These are phyloP conservation scores for Epizoanthus scotinus DNA, from an alignment of 92 coral and sea anemone genomes.

Conservation along the genomic window DNA sequence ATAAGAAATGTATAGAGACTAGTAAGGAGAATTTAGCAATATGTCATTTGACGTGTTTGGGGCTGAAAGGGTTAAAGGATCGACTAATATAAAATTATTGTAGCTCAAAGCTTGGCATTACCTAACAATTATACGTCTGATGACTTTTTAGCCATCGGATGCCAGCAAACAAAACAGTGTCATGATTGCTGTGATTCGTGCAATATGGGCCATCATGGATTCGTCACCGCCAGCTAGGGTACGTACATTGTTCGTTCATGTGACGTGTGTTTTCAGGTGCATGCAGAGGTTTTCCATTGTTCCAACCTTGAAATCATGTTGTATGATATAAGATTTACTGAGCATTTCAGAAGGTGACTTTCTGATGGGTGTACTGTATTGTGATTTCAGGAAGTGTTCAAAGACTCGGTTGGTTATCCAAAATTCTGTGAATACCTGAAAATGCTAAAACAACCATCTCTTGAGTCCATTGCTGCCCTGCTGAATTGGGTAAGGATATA, in stretches of 20 bases:
- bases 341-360: not conserved
- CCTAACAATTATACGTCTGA: not conserved
- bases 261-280: not conserved
- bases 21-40: too few relatives aligned
- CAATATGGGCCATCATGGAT: conserved; percentile 68
- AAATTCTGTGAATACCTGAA: conserved; percentile 58
- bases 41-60: too few relatives aligned
- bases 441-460: conserved; percentile 62
- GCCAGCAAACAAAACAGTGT: conserved; percentile 59
- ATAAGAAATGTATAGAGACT: too few relatives aligned
- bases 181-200: conserved; percentile 66
- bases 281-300: too few relatives aligned
- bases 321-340: not conserved
- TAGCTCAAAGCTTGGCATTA: not conserved
- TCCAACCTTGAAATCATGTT: not conserved
- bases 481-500: conserved; percentile 80
- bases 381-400: conserved; percentile 79
- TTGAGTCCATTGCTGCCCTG: conserved; percentile 63
- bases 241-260: not conserved
- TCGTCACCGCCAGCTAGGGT: conserved; percentile 90
- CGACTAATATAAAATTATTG: too few relatives aligned
- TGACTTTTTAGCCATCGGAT: conserved; percentile 50
- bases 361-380: not conserved
- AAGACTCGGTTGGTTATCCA: conserved; percentile 76
- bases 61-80: too few relatives aligned